Conservation (phyloP, 2,888 invertebrate species). For the Thelaira solivaga region DNA sequence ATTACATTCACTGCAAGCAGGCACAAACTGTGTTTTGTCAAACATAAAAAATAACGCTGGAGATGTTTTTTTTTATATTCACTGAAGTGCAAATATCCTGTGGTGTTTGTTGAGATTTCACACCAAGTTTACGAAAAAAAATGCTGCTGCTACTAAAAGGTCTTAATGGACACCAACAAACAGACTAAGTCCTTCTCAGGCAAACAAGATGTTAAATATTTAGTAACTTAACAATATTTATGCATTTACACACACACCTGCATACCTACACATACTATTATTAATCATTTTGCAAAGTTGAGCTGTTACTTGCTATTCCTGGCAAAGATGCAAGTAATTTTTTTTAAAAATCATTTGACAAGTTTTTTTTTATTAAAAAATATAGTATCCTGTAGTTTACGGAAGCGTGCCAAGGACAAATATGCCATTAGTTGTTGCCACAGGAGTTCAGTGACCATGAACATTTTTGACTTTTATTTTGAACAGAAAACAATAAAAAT, state of each 20-base stretch:
- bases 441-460: slow-evolving; percentile 28
- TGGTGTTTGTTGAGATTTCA: slow-evolving; percentile 70
- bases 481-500: slow-evolving; percentile 36
- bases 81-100: slow-evolving; percentile 62
- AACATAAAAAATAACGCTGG: background rate
- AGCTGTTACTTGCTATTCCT: slow-evolving; percentile 26
- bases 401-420: slow-evolving; percentile 75
- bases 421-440: slow-evolving; percentile 63
- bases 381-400: slow-evolving; percentile 65
- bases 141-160: slow-evolving; percentile 70
- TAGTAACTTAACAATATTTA: too few relatives aligned
- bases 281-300: slow-evolving; percentile 47
- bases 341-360: slow-evolving; percentile 28
- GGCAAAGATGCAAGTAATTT: slow-evolving; percentile 21
- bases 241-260: too few relatives aligned
- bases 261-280: too few relatives aligned
- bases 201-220: too few relatives aligned
- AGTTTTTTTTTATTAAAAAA: slow-evolving; percentile 50
- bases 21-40: slow-evolving; percentile 41
- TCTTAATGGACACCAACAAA: slow-evolving; percentile 61
- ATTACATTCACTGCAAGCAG: too few relatives aligned
- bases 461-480: slow-evolving; percentile 10
- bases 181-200: too few relatives aligned
- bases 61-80: background rate
- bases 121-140: slow-evolving; percentile 63